Conservation (phyloP, 2,797 vertebrate genomes). For the Chromobotia macracanthus region DNA sequence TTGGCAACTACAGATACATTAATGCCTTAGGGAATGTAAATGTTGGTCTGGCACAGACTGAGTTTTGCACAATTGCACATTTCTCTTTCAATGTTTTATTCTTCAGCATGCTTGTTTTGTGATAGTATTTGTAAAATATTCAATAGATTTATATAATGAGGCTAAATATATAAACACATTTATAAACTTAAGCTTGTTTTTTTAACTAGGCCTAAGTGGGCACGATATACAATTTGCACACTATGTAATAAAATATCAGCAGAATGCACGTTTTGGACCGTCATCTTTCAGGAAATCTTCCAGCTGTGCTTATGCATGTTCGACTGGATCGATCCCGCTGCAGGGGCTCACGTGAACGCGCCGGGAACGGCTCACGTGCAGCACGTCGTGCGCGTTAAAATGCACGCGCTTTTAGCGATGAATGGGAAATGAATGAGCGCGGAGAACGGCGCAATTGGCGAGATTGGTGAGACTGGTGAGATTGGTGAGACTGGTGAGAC, state of each 20-base stretch:
- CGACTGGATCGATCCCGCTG: slow-evolving; percentile 36
- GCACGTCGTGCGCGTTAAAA: slow-evolving; percentile 24
- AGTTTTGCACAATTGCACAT: neutral
- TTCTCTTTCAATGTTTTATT: neutral
- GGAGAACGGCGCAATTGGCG: neutral
- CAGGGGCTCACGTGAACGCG: slow-evolving; percentile 15
- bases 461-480: too few species aligned
- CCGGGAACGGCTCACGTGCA: slow-evolving; percentile 18
- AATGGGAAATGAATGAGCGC: slow-evolving; percentile 9
- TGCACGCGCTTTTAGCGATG: slow-evolving; percentile 22
- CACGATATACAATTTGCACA: neutral
- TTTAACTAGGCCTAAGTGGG: neutral
- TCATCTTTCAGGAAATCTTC: slow-evolving; percentile 7
- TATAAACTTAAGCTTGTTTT: too few species aligned
- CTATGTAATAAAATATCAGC: neutral
- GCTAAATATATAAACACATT: too few species aligned
- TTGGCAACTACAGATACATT: neutral
- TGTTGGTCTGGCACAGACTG: neutral
- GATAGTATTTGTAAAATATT: neutral
- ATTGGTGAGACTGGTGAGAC: too few species aligned
- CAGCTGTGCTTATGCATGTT: slow-evolving; percentile 25
- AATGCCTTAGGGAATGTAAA: neutral
- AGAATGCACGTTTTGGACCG: neutral
- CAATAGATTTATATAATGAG: neutral
- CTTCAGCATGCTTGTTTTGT: neutral